Evolutionary conservation across 2,888 invertebrate species (phyloP).

Genomic region (Drosophila histrio): DNA sequence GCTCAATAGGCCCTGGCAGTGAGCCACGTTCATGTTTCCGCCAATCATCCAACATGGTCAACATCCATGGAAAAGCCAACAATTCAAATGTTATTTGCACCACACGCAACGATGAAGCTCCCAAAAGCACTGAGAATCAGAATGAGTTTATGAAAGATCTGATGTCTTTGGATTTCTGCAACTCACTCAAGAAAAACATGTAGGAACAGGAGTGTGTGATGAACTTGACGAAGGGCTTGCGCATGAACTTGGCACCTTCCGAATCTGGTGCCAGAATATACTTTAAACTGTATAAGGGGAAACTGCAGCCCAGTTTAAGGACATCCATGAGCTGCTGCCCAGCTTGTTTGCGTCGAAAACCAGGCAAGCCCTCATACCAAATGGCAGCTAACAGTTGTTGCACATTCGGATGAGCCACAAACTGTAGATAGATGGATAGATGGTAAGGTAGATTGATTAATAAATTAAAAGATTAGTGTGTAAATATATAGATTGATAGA

Average conservation of each 20-base stretch:
- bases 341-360: slow-evolving; percentile 96
- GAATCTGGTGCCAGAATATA: slow-evolving; percentile 97
- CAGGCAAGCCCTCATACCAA: slow-evolving; percentile 99
- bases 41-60: slow-evolving; percentile 90
- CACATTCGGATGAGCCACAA: slow-evolving; percentile 98
- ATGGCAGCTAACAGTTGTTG: slow-evolving; percentile 97
- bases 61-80: slow-evolving; percentile 91
- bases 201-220: slow-evolving; percentile 98
- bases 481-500: background rate
- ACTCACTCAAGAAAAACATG: slow-evolving; percentile 97
- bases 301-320: slow-evolving; percentile 93
- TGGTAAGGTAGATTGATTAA: background rate
- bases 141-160: rapidly evolving
- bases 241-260: slow-evolving; percentile 94
- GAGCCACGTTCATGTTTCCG: slow-evolving; percentile 91
- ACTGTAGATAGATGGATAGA: slow-evolving; percentile 86
- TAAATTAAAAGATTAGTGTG: too few species aligned
- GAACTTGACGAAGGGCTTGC: slow-evolving; percentile 99
- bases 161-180: background rate
- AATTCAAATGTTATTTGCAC: slow-evolving; percentile 92
- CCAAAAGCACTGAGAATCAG: slow-evolving; percentile 90
- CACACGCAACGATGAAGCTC: slow-evolving; percentile 96
- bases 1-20: slow-evolving; percentile 91
- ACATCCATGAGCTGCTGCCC: slow-evolving; percentile 94
- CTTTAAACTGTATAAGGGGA: slow-evolving; percentile 95